phyloP scores from a whole-genome alignment of 2,797 vertebrate species.

The Halcyon badia region DNA sequence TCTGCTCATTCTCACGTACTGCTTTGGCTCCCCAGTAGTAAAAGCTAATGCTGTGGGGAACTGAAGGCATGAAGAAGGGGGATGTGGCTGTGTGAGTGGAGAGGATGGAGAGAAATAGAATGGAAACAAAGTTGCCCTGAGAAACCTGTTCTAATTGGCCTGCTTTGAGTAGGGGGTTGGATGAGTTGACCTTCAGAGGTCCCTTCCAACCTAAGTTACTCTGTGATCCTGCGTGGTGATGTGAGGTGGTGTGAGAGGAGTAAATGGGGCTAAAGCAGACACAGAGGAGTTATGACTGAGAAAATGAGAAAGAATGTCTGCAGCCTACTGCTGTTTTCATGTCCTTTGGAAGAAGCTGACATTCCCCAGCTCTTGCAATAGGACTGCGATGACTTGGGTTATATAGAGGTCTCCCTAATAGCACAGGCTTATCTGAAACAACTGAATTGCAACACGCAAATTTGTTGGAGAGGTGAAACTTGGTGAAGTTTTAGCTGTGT shows the following conservation, averaged over 20 bases:
- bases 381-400: background rate
- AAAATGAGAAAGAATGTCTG: background rate
- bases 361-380: background rate
- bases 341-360: background rate
- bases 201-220: background rate
- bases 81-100: background rate
- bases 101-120: conserved; percentile 13
- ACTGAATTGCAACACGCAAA: background rate
- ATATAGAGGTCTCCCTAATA: background rate
- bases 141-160: background rate
- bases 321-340: background rate
- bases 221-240: background rate
- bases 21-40: conserved; percentile 15
- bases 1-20: conserved; percentile 69
- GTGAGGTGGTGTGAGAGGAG: background rate
- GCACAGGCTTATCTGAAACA: background rate
- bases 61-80: background rate
- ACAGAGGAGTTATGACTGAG: background rate
- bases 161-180: background rate
- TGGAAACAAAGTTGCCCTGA: background rate
- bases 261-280: background rate
- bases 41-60: background rate
- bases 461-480: background rate
- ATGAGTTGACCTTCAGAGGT: background rate
- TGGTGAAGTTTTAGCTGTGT: background rate